Evolutionary conservation across 1,140 invertebrate genomes (phyloP), one percentile per base, ranked within the genome.

Genomic region (Calycopis cecrops): DNA sequence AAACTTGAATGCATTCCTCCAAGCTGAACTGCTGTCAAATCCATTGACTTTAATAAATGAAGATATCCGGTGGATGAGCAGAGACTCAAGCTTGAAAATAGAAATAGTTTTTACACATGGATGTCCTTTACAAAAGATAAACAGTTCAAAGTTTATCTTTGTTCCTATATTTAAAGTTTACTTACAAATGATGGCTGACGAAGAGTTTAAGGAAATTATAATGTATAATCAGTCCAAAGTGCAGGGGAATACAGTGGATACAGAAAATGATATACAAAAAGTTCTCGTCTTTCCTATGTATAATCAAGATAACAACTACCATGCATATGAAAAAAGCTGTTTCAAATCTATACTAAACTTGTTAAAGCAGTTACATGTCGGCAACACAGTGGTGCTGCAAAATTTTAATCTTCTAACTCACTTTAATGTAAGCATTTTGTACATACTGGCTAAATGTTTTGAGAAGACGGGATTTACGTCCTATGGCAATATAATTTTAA

Each of bases 121-220:
- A 3, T 62, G 58, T 49, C 84, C 84, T 35, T 63, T 88, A 34
- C 58, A 76, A 49, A 79, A 68, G 64, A 70, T 88, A 4, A 79
- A 79, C 57, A 87, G 84, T 58, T 88, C 87, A 10, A 88, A 87
- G 55, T 88, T 88, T 64, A 86, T 88, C 58, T 72, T 83, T 55
- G 76, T 80, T 10, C 83, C 79, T 38, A 85, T 88, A 63, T 85
- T 86, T 40, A 87, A 83, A 56, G 58, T 88, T 12, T 85, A 85
- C 42, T 79, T 77, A 33, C 82, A 88, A 59, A 80, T 88, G 54
- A 63, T 85, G 44, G 70, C 74, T 4, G 80, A 87, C 54, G 70
- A 80, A 9, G 73, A 77, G 44, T 81, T 81, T 52, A 77, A 73
- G 48, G 65, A 76, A n/a, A 77, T 83, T 34, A 71, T 77, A 28